phyloP scores from a whole-genome alignment of 2,888 invertebrate genomes.

The Quadriops clusia region DNA sequence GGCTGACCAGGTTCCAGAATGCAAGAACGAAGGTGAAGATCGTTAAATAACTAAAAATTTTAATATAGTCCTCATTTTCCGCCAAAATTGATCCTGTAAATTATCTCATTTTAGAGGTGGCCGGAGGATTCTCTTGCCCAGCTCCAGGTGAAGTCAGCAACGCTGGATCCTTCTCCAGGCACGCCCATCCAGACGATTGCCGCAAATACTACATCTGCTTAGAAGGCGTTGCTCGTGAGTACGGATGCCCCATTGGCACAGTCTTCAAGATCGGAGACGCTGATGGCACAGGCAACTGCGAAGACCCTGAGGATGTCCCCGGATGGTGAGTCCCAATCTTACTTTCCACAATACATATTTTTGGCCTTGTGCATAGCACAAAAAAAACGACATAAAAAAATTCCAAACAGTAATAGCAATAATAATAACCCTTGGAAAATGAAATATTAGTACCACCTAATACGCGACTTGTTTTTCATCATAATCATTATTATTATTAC shows the following conservation, averaged over 20 bases:
- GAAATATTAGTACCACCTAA: no score
- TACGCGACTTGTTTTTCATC: no score
- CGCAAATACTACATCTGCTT: conserved; percentile 92
- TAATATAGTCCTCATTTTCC: not conserved
- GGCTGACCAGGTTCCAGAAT: conserved; percentile 91
- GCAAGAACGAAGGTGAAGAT: conserved; percentile 68
- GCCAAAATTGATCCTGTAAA: not conserved
- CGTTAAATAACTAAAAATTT: not conserved
- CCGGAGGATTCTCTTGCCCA: conserved; percentile 80
- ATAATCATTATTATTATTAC: no score
- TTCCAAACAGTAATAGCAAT: no score
- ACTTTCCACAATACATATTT: no score
- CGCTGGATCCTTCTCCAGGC: conserved; percentile 84
- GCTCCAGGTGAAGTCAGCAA: conserved; percentile 70
- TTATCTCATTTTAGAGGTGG: conserved; percentile 57
- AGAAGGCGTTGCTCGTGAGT: conserved; percentile 82
- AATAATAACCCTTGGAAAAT: no score
- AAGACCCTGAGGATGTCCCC: conserved; percentile 90
- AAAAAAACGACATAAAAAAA: no score
- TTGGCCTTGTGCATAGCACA: no score
- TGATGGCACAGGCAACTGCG: conserved; percentile 86
- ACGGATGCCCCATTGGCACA: conserved; percentile 91
- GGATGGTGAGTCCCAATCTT: conserved; percentile 88
- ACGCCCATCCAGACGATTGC: conserved; percentile 90
- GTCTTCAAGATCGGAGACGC: conserved; percentile 89